Evolutionary conservation across 2,113 vertebrate genomes (phyloP).

Genomic region (Brienomyrus longianalis): DNA sequence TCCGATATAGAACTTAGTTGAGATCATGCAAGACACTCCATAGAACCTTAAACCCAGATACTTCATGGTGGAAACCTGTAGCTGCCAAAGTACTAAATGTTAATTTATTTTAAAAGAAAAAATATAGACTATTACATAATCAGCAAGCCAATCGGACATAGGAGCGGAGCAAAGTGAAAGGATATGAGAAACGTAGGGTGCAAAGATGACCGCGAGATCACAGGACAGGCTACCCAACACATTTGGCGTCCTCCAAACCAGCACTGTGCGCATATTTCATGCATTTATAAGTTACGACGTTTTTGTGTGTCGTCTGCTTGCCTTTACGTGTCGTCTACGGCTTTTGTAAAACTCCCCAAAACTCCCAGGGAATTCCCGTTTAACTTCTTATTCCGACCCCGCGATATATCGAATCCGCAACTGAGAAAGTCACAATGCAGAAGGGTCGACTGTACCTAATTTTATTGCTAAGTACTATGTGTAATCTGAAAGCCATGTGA

Average conservation of each 20-base stretch:
- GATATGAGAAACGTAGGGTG: background rate
- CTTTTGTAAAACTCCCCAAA: background rate
- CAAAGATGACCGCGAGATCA: background rate
- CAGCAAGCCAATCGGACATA: background rate
- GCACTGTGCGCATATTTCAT: background rate
- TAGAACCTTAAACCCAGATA: background rate
- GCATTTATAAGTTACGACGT: background rate
- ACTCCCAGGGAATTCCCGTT: background rate
- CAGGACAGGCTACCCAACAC: background rate
- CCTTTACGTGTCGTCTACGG: background rate
- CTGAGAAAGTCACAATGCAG: background rate
- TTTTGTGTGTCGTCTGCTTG: background rate
- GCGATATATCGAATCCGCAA: background rate
- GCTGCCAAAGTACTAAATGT: background rate
- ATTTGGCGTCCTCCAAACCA: background rate
- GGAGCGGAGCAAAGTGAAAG: background rate
- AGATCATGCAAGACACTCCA: background rate
- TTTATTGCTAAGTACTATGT: background rate
- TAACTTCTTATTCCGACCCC: background rate
- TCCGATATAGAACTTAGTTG: background rate
- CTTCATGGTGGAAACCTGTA: background rate
- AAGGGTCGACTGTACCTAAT: background rate
- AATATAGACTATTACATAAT: background rate
- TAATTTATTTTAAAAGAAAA: background rate
- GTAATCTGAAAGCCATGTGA: background rate